phyloP scores from a whole-genome alignment of 2,888 invertebrate genomes.

The Clistopyga incitator region DNA sequence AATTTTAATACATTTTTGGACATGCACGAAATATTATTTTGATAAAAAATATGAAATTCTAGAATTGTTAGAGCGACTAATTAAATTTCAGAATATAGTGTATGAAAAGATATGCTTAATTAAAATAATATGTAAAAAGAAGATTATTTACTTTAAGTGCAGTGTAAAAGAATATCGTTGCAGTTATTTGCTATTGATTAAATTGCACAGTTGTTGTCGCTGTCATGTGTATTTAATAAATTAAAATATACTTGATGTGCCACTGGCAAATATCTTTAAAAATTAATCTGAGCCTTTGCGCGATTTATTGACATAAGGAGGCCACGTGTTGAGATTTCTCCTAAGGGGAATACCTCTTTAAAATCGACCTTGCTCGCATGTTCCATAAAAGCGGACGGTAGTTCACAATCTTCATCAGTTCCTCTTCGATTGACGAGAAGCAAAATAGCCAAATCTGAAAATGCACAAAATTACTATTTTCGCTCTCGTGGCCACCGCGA shows the following conservation, averaged over 20 bases:
- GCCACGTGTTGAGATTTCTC: neutral
- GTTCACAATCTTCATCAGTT: conserved; percentile 14
- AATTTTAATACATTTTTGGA: neutral
- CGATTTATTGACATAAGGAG: neutral
- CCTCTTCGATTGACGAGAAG: conserved; percentile 3
- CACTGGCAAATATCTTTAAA: neutral
- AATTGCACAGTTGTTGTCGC: neutral
- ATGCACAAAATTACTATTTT: neutral
- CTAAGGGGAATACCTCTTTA: conserved; percentile 18
- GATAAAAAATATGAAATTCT: too few species aligned
- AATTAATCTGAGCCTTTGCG: neutral
- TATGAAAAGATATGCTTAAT: too few species aligned
- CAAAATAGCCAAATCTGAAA: neutral
- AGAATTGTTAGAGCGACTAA: too few species aligned
- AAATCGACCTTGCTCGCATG: neutral
- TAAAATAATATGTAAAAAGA: too few species aligned
- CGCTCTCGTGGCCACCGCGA: conserved; percentile 1
- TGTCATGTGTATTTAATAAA: conserved; percentile 3
- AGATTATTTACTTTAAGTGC: too few species aligned
- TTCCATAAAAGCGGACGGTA: conserved; percentile 8
- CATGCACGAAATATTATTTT: neutral
- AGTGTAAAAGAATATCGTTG: neutral
- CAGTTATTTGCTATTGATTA: neutral
- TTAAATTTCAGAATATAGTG: too few species aligned
- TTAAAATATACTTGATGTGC: neutral